These are phyloP conservation scores for Passer domesticus DNA, from an alignment of 2,113 vertebrate species.

Conservation along the genomic window DNA sequence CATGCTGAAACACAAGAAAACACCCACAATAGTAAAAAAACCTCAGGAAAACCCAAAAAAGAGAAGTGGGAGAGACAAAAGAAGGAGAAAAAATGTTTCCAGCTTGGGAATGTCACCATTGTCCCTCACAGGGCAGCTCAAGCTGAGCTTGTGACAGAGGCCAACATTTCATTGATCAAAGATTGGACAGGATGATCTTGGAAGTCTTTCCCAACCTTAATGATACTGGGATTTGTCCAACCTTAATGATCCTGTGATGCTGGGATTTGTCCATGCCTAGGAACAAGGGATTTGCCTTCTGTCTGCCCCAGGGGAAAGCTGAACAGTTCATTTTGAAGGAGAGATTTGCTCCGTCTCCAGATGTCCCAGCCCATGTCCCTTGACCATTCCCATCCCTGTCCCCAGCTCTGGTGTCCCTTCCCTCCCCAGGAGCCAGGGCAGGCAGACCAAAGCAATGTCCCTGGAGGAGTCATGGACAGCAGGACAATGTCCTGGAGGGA, in stretches of 20 bases:
- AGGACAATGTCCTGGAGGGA: background rate
- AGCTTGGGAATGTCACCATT: background rate
- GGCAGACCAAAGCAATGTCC: background rate
- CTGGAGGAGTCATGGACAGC: background rate
- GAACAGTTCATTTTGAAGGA: background rate
- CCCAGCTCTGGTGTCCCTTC: background rate
- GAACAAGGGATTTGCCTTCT: background rate
- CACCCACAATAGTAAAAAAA: background rate
- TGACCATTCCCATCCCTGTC: fast-evolving
- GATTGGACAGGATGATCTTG: background rate
- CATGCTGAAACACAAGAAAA: background rate
- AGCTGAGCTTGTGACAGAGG: background rate
- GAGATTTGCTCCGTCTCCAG: background rate
- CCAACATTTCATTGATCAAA: background rate
- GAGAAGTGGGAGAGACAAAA: background rate
- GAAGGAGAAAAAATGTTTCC: background rate
- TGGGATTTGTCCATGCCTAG: background rate
- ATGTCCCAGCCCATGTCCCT: background rate
- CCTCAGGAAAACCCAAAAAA: background rate
- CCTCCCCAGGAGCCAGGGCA: fast-evolving
- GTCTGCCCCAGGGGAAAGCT: background rate
- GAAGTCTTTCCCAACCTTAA: background rate
- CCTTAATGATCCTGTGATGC: background rate
- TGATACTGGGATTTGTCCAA: background rate
- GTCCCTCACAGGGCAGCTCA: background rate